These are phyloP conservation scores for Capreolus pygargus DNA, from an alignment of 2,113 vertebrate genomes.

Conservation along the genomic window DNA sequence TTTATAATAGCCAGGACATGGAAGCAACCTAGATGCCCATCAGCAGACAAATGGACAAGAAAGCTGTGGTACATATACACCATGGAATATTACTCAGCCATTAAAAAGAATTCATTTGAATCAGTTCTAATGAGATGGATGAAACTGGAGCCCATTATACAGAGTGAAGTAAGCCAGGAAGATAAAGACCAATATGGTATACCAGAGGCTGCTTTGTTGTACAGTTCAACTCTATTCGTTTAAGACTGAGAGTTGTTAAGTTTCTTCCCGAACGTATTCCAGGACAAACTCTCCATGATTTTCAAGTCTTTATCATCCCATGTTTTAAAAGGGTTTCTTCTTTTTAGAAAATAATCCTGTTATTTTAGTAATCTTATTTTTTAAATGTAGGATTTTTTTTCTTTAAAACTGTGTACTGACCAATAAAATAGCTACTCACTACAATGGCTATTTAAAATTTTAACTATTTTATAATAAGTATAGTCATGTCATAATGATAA, in stretches of 20 bases:
- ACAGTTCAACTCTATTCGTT: neutral
- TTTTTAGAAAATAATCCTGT: neutral
- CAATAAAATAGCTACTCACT: neutral
- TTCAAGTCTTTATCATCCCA: neutral
- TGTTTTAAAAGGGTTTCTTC: neutral
- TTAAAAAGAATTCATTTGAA: no score
- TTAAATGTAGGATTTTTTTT: neutral
- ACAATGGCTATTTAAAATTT: neutral
- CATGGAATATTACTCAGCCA: no score
- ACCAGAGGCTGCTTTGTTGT: neutral
- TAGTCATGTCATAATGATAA: neutral
- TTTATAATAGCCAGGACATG: no score
- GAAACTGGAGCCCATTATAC: no score
- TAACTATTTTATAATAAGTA: neutral
- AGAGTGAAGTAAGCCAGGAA: no score
- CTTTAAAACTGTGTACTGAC: neutral
- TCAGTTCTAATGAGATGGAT: no score
- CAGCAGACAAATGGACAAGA: no score
- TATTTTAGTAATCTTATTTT: neutral
- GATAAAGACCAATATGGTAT: no score
- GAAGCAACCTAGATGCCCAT: no score
- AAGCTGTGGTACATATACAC: no score
- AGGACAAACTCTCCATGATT: neutral
- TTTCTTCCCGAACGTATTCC: neutral
- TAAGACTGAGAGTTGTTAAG: neutral